Conservation (phyloP, 2,888 invertebrate genomes). For the Mallateleia sp. region DNA sequence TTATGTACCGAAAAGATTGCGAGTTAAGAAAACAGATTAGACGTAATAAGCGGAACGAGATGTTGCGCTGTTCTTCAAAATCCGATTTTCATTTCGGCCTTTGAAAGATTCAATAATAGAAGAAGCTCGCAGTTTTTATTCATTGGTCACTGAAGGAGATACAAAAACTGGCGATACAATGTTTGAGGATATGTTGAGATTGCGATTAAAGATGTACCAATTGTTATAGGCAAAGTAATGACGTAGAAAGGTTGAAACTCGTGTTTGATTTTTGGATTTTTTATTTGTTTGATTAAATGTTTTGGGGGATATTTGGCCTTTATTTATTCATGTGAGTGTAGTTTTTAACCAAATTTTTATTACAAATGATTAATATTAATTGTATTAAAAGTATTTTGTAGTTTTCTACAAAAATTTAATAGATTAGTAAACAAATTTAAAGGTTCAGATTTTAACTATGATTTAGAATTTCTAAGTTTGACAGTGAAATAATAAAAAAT, state of each 20-base stretch:
- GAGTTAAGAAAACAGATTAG: conserved; percentile 73
- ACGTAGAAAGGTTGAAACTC: conserved; percentile 34
- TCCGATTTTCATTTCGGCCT: conserved; percentile 52
- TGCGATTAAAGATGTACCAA: conserved; percentile 5
- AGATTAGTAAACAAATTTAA: no score
- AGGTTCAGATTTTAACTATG: no score
- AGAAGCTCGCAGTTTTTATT: conserved; percentile 10
- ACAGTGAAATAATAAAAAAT: no score
- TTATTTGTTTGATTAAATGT: no score
- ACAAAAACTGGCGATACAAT: neutral
- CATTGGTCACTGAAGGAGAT: conserved; percentile 21
- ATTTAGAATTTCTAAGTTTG: no score
- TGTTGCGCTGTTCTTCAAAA: conserved; percentile 42
- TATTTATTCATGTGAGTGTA: no score
- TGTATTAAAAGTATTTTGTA: no score
- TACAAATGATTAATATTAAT: no score
- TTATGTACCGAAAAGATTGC: conserved; percentile 60
- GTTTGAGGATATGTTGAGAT: conserved; percentile 27
- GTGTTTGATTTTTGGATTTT: no score
- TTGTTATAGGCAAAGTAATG: conserved; percentile 6
- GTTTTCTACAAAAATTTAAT: no score
- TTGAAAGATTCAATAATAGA: neutral
- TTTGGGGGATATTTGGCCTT: no score
- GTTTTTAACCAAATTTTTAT: no score
- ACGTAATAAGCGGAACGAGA: conserved; percentile 67